Evolutionary conservation across 2,797 vertebrate species (phyloP).

Genomic region (Sebastolobus altivelis): DNA sequence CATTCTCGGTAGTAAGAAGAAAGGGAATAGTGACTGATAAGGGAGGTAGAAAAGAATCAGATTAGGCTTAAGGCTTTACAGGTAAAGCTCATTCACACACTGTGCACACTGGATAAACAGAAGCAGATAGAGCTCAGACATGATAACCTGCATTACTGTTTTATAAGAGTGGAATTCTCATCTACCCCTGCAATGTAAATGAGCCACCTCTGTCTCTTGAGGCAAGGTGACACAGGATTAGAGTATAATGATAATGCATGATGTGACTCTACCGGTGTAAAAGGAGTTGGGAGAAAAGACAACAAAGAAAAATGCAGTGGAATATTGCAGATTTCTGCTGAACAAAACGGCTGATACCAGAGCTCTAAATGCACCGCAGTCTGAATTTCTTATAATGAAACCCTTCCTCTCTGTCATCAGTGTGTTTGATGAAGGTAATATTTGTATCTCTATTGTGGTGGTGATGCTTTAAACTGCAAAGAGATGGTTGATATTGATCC

Average conservation of each 20-base stretch:
- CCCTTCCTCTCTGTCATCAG: conserved; percentile 5
- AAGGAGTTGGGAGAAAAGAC: conserved; percentile 4
- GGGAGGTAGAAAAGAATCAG: conserved; percentile 4
- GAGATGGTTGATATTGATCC: conserved; percentile 60
- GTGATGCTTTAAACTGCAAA: conserved; percentile 27
- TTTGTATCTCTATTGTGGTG: conserved; percentile 22
- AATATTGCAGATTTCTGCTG: conserved; percentile 12
- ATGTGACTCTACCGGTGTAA: conserved; percentile 16
- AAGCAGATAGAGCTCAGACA: conserved; percentile 25
- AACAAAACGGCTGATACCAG: neutral
- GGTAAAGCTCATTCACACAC: conserved; percentile 36
- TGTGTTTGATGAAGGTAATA: conserved; percentile 35
- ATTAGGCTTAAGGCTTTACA: conserved; percentile 12
- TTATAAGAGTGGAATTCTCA: conserved; percentile 14
- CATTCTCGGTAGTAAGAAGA: conserved; percentile 2
- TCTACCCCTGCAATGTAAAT: conserved; percentile 42
- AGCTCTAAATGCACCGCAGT: neutral
- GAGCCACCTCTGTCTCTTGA: conserved; percentile 42
- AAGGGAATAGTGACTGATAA: conserved; percentile 32
- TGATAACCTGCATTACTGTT: conserved; percentile 34
- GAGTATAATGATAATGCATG: conserved; percentile 27
- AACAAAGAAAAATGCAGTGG: conserved; percentile 18
- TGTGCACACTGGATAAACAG: conserved; percentile 25
- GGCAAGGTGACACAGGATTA: conserved; percentile 50
- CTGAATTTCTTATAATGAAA: neutral